A percentile compares a stretch with the other conserved stretches of the same genome.
phyloP scores from a whole-genome alignment of 2,113 vertebrate species.

The Phylloscopus whistleri region DNA sequence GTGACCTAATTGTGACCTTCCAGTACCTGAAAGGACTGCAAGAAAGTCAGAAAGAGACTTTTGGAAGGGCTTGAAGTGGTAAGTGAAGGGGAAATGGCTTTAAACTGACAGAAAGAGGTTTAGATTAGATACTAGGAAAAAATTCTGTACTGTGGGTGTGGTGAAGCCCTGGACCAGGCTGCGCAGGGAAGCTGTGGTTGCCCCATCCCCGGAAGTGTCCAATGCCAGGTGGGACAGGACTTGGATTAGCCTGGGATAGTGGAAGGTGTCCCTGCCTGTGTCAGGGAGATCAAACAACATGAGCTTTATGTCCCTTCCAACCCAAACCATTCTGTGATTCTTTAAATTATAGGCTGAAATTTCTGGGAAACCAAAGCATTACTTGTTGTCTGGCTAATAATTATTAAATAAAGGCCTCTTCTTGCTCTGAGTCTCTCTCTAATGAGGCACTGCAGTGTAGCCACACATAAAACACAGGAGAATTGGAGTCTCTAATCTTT shows the following conservation, averaged over 20 bases:
- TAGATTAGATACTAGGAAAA: not conserved
- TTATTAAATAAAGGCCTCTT: not conserved
- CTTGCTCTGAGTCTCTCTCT: not conserved
- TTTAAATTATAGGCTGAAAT: not conserved
- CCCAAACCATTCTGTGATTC: not conserved
- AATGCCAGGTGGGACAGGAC: fast-evolving
- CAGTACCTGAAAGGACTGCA: not conserved
- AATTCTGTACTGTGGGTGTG: no score
- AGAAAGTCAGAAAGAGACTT: not conserved
- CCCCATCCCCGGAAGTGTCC: not conserved
- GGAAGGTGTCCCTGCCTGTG: not conserved
- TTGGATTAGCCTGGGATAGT: not conserved
- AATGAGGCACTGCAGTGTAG: not conserved
- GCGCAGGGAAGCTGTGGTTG: not conserved
- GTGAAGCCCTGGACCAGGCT: fast-evolving
- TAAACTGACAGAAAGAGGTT: not conserved
- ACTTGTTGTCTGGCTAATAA: not conserved
- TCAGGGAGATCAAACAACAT: not conserved
- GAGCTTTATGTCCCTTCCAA: not conserved
- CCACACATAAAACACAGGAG: not conserved
- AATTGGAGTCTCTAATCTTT: not conserved
- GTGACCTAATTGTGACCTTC: not conserved
- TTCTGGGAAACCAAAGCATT: not conserved
- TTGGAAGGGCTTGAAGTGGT: not conserved
- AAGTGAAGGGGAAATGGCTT: not conserved